phyloP scores from a whole-genome alignment of 1,140 invertebrate genomes.

The Sitophilus oryzae region DNA sequence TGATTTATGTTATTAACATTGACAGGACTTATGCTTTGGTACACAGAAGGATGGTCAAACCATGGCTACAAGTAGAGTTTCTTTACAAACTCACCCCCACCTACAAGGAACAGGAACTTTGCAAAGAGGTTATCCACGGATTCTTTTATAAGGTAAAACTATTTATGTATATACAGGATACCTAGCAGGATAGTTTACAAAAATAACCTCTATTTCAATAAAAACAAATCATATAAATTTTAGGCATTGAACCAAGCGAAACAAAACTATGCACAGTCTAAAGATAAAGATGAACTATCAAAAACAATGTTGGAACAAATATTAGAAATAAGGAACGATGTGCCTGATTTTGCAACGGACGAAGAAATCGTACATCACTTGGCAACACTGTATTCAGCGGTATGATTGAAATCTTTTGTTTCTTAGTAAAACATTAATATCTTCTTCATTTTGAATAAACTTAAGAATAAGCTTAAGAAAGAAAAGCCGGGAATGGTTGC shows the following conservation, averaged over 20 bases:
- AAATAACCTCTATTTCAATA: too few relatives aligned
- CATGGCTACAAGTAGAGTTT: conserved; percentile 19
- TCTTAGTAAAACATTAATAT: too few relatives aligned
- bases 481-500: too few relatives aligned
- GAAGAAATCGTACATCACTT: conserved; percentile 25
- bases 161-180: background rate
- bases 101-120: conserved; percentile 15
- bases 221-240: too few relatives aligned
- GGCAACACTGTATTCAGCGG: conserved; percentile 25
- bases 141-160: conserved; percentile 10
- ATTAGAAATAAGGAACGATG: conserved; percentile 17
- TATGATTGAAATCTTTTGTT: conserved; percentile 15
- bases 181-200: background rate
- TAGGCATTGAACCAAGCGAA: conserved; percentile 12
- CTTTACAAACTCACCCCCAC: conserved; percentile 17
- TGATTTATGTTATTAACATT: background rate
- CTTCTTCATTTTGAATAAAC: too few relatives aligned
- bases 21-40: conserved; percentile 18
- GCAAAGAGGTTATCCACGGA: conserved; percentile 5
- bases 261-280: conserved; percentile 5
- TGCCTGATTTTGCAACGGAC: conserved; percentile 18
- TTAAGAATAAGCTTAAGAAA: too few relatives aligned
- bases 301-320: conserved; percentile 17
- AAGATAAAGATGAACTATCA: background rate
- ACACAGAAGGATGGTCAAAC: conserved; percentile 21